Conservation (phyloP, 2,797 vertebrate species). For the Ambastaia sidthimunki region DNA sequence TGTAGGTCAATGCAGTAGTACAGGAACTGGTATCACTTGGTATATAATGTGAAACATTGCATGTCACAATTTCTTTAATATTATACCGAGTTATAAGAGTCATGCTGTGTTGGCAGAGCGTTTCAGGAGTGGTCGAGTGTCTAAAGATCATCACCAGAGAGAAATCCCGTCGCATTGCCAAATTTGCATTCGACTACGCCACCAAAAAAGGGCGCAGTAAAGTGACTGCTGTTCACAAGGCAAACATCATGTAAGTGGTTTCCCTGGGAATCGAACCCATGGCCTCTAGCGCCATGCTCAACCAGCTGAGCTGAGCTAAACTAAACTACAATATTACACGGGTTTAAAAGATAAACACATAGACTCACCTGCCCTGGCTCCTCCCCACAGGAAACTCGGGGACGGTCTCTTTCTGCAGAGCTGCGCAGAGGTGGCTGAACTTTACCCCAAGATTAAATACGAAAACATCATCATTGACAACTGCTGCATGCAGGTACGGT, state of each 20-base stretch:
- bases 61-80: too few species aligned
- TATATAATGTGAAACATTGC: too few species aligned
- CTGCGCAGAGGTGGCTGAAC: slow-evolving; percentile 89
- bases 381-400: slow-evolving; percentile 84
- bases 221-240: slow-evolving; percentile 96
- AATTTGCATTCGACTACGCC: slow-evolving; percentile 96
- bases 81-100: neutral
- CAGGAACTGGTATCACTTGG: too few species aligned
- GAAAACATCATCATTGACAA: slow-evolving; percentile 98
- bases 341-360: neutral
- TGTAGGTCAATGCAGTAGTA: too few species aligned
- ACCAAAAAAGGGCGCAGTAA: slow-evolving; percentile 91
- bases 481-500: slow-evolving; percentile 97
- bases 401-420: slow-evolving; percentile 95
- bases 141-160: slow-evolving; percentile 94
- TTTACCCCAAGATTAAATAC: slow-evolving; percentile 95
- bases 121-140: slow-evolving; percentile 89
- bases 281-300: too few species aligned
- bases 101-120: slow-evolving; percentile 77
- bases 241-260: slow-evolving; percentile 93
- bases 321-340: neutral
- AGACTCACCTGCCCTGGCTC: neutral
- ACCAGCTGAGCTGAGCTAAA: too few species aligned
- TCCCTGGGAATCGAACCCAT: too few species aligned
- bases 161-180: slow-evolving; percentile 93